Conservation (phyloP, 2,113 vertebrate genomes). For the Ursus arctos region DNA sequence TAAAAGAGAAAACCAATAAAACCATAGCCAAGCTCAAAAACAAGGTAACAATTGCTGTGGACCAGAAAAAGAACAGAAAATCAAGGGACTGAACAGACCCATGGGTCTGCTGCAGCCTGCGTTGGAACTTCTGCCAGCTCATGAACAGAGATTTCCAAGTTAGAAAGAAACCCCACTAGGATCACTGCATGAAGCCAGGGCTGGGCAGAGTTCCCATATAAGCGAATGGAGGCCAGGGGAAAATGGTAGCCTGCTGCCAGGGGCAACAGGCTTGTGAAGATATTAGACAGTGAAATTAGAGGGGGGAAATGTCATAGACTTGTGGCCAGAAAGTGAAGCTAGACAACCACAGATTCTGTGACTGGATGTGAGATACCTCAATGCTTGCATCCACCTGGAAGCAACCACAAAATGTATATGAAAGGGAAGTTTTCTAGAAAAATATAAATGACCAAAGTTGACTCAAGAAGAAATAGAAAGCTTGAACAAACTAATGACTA, state of each 20-base stretch:
- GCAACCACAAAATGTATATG: background rate
- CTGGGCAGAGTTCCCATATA: background rate
- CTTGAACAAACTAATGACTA: background rate
- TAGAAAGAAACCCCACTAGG: background rate
- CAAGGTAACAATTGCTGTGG: background rate
- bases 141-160: background rate
- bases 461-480: constrained; percentile 55
- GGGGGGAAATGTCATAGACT: background rate
- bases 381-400: background rate
- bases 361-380: background rate
- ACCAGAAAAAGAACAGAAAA: constrained; percentile 26
- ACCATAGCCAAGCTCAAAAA: constrained; percentile 19
- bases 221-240: background rate
- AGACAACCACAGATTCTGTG: background rate
- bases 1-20: background rate
- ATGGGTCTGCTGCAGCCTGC: background rate
- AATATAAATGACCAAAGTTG: background rate
- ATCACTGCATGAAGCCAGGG: background rate
- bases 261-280: background rate
- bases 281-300: background rate
- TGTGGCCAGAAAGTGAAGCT: background rate
- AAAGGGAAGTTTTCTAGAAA: constrained; percentile 23
- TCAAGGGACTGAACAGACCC: background rate
- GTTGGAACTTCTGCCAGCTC: background rate
- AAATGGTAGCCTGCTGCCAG: background rate